Conservation (phyloP, 2,888 invertebrate species). For the Tanytarsus gracilentus region DNA sequence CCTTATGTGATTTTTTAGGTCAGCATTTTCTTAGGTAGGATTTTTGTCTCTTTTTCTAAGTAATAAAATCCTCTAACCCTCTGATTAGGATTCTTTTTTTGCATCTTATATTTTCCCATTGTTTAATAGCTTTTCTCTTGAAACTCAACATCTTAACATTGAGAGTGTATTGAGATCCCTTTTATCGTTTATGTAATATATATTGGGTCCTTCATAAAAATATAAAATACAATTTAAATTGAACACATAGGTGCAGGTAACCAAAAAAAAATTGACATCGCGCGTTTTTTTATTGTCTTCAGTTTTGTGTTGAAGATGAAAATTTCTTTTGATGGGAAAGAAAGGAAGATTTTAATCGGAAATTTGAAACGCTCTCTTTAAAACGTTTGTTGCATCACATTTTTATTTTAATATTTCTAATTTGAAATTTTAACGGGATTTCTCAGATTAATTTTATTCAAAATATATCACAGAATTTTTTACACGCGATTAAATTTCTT, state of each 20-base stretch:
- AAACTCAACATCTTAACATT: no score
- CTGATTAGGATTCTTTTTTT: constrained; percentile 8
- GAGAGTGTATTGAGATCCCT: no score
- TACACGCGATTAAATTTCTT: neutral
- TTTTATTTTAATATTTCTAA: neutral
- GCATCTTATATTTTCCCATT: neutral
- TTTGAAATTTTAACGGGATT: no score
- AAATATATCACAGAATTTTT: neutral
- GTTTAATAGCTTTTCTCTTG: no score
- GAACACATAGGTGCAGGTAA: neutral
- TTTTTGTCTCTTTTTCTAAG: constrained; percentile 2
- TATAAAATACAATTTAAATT: constrained; percentile 9
- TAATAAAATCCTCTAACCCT: neutral
- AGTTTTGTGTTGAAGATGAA: neutral
- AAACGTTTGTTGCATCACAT: neutral
- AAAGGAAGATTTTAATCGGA: neutral
- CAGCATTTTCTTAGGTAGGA: constrained; percentile 12
- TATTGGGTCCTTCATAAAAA: no score
- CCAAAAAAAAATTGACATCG: neutral
- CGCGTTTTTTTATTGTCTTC: neutral
- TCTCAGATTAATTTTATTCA: no score
- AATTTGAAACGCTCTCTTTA: neutral
- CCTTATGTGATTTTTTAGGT: no score
- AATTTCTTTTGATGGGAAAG: neutral
- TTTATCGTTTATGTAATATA: no score